Evolutionary conservation across 2,888 invertebrate species (phyloP).

Genomic region (Platycheirus albimanus): DNA sequence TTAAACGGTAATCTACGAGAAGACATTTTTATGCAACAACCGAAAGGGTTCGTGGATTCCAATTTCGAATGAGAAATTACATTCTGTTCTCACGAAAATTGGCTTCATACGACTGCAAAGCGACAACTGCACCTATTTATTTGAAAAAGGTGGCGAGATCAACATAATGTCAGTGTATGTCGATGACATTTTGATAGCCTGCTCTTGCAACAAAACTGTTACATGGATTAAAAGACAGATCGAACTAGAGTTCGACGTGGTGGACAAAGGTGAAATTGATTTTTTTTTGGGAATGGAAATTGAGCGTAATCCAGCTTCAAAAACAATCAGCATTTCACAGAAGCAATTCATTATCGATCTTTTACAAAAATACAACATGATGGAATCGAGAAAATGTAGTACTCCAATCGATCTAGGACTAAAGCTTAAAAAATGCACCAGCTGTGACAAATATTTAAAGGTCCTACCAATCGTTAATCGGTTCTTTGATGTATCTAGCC

Average conservation of each 20-base stretch:
- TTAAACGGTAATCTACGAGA: no score
- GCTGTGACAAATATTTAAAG: background rate
- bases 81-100: background rate
- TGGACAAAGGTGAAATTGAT: conserved; percentile 1
- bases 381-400: conserved; percentile 22
- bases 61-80: background rate
- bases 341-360: conserved; percentile 8
- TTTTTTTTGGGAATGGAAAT: background rate
- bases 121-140: background rate
- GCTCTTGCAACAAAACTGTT: conserved; percentile 2
- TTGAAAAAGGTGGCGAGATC: background rate
- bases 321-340: background rate
- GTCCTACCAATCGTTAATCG: conserved; percentile 56
- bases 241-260: background rate
- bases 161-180: background rate
- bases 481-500: conserved; percentile 43
- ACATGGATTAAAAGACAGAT: background rate
- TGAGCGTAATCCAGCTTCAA: background rate
- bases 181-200: conserved; percentile 5
- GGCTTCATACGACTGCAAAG: background rate
- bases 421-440: conserved; percentile 35
- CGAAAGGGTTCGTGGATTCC: background rate
- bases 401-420: conserved; percentile 48
- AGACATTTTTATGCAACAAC: no score
- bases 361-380: conserved; percentile 22